Percentiles rank a stretch among this genome's conserved stretches.
Conservation (phyloP, 2,797 vertebrate species). For the Lepidocolaptes lacrymiger region DNA sequence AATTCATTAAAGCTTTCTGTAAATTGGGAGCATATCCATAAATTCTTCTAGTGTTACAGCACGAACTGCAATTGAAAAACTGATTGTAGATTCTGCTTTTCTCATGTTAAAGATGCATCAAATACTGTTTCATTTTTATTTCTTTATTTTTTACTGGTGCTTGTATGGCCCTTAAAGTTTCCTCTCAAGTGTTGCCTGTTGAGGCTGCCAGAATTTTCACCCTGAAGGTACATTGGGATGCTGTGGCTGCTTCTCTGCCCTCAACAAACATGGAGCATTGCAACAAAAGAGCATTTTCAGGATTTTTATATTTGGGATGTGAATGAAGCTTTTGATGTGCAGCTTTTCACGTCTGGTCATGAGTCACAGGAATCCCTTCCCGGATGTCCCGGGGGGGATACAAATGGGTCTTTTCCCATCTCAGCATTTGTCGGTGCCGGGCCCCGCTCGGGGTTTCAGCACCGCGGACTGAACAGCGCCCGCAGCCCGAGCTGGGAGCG, state of each 20-base stretch:
- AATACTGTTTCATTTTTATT: no score
- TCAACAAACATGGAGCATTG: neutral
- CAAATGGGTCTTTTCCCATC: rapidly evolving
- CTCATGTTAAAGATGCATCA: neutral
- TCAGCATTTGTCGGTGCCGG: neutral
- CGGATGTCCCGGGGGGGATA: rapidly evolving
- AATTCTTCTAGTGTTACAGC: rapidly evolving
- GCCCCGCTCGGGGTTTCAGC: neutral
- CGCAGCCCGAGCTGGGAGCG: neutral
- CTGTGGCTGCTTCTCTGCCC: neutral
- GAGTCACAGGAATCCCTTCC: neutral
- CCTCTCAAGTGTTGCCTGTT: neutral
- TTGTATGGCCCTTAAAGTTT: neutral
- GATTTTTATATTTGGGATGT: no score
- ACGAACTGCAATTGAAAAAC: neutral
- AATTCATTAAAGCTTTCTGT: neutral
- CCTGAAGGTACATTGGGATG: neutral
- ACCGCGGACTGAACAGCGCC: neutral
- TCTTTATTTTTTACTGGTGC: neutral
- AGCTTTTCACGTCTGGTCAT: neutral
- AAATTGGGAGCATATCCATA: neutral
- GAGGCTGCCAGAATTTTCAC: neutral
- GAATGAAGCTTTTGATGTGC: rapidly evolving
- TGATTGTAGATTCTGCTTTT: neutral
- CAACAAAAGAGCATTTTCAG: neutral